A percentile compares a stretch with the other conserved stretches of the same genome.
phyloP scores from a whole-genome alignment of 2,888 invertebrate species.

The Lacanobia wlatinum region DNA sequence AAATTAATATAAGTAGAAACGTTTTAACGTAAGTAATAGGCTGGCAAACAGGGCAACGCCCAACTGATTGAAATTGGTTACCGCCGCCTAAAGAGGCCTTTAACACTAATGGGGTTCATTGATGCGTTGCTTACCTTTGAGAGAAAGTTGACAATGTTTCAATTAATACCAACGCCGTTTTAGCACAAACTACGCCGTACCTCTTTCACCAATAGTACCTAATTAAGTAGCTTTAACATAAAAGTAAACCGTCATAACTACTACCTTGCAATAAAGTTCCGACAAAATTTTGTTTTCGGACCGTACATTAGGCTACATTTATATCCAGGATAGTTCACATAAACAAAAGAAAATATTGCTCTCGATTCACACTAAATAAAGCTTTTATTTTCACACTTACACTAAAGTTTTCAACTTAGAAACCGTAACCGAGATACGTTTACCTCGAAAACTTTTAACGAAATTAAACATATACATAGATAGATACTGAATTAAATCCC shows the following conservation, averaged over 20 bases:
- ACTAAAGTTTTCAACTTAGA: slow-evolving; percentile 19
- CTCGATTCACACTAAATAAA: slow-evolving; percentile 11
- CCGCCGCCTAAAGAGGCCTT: neutral
- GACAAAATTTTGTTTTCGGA: slow-evolving; percentile 2
- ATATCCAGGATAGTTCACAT: slow-evolving; percentile 1
- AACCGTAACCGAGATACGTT: neutral
- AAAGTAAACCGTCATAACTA: neutral
- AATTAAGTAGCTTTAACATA: neutral
- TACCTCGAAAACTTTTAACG: slow-evolving; percentile 20
- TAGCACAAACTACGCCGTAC: neutral
- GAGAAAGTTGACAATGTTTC: neutral
- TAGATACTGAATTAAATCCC: neutral
- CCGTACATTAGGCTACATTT: neutral
- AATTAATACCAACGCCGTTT: neutral
- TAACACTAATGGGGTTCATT: slow-evolving; percentile 3
- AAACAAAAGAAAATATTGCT: slow-evolving; percentile 25
- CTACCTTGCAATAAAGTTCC: neutral
- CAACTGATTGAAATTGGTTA: slow-evolving; percentile 26
- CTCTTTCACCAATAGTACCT: neutral
- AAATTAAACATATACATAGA: slow-evolving; percentile 20
- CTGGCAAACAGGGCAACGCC: slow-evolving; percentile 29
- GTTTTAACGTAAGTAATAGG: slow-evolving; percentile 20
- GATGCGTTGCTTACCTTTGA: neutral
- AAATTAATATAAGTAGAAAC: slow-evolving; percentile 12
- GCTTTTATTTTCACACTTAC: slow-evolving; percentile 3